phyloP scores from a whole-genome alignment of 2,797 vertebrate genomes.

The Emys orbicularis region DNA sequence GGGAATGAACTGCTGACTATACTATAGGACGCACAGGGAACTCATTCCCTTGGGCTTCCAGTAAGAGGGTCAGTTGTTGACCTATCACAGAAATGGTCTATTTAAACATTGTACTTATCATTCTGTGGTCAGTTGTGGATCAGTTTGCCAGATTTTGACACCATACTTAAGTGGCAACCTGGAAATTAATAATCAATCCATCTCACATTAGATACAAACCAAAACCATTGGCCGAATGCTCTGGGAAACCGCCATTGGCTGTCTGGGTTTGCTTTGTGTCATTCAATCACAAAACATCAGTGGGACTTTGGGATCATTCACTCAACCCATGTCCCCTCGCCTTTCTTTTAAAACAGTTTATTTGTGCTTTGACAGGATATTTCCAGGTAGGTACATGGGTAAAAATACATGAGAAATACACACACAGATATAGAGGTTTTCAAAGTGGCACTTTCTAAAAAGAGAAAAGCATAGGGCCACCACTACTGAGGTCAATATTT shows the following conservation, averaged over 20 bases:
- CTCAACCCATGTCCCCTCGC: not conserved
- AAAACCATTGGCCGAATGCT: not conserved
- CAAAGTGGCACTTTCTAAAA: not conserved
- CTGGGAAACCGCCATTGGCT: not conserved
- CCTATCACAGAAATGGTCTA: conserved; percentile 35
- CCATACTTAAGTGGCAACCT: not conserved
- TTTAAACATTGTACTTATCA: not conserved
- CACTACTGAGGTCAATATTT: not conserved
- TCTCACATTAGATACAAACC: not conserved
- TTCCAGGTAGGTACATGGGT: not conserved
- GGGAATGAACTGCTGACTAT: conserved; percentile 49
- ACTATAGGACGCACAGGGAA: not conserved
- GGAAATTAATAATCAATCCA: not conserved
- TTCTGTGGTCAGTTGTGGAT: not conserved
- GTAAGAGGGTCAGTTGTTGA: not conserved
- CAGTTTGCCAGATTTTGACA: not conserved
- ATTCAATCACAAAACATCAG: not conserved
- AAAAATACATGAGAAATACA: not conserved
- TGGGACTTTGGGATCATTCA: conserved; percentile 36
- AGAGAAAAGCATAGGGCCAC: not conserved
- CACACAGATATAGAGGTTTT: not conserved
- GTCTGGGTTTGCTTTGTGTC: not conserved
- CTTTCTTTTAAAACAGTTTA: not conserved
- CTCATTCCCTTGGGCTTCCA: not conserved
- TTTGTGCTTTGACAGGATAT: not conserved